Evolutionary conservation across 2,797 vertebrate genomes (phyloP).

Genomic region (Carapus acus): DNA sequence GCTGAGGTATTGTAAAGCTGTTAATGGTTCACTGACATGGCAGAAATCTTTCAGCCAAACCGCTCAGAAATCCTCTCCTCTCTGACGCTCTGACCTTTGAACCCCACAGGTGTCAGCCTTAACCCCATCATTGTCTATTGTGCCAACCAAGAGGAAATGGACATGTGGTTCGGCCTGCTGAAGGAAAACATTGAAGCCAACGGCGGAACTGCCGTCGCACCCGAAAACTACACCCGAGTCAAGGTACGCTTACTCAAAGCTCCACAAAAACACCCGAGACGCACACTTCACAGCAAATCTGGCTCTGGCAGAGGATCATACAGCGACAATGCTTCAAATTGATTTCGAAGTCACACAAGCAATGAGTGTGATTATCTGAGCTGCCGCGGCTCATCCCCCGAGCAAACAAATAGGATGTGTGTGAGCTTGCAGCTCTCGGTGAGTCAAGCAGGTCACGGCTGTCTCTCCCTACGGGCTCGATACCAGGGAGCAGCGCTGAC

Average conservation of each 20-base stretch:
- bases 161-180: conserved; percentile 86
- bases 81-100: conserved; percentile 46
- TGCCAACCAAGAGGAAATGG: conserved; percentile 78
- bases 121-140: conserved; percentile 89
- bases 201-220: conserved; percentile 66
- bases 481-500: conserved; percentile 62
- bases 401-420: conserved; percentile 50
- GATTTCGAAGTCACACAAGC: conserved; percentile 15
- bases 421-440: conserved; percentile 34
- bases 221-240: conserved; percentile 65
- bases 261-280: background rate
- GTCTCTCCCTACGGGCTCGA: conserved; percentile 52
- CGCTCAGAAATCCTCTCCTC: conserved; percentile 20
- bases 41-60: conserved; percentile 1
- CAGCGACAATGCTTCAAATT: background rate
- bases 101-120: conserved; percentile 80
- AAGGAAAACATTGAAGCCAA: conserved; percentile 85
- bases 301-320: no score
- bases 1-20: background rate
- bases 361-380: conserved; percentile 17
- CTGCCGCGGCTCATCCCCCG: conserved; percentile 29
- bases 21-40: conserved; percentile 22
- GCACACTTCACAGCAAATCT: no score
- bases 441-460: conserved; percentile 65
- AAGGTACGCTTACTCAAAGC: conserved; percentile 62